These are phyloP conservation scores for Marmota flaviventris DNA, from an alignment of 2,113 vertebrate genomes.

Conservation along the genomic window DNA sequence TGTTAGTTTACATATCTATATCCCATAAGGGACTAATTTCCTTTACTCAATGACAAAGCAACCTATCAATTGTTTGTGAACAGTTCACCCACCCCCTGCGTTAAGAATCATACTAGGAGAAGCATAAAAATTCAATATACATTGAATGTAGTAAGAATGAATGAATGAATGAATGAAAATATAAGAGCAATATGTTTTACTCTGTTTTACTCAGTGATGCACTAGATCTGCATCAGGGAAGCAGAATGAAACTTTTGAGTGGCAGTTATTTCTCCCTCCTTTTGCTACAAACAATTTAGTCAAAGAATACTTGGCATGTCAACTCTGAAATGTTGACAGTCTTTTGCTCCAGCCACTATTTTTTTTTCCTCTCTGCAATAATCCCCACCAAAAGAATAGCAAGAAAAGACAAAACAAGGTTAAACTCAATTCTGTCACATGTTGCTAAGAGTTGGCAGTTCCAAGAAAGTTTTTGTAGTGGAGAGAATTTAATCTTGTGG, in stretches of 20 bases:
- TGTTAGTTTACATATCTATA: neutral
- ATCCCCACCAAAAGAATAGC: constrained; percentile 57
- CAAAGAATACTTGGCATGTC: constrained; percentile 66
- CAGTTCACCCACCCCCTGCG: neutral
- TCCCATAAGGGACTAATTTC: neutral
- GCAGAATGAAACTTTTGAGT: constrained; percentile 35
- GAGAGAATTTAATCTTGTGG: constrained; percentile 62
- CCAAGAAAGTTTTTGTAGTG: constrained; percentile 49
- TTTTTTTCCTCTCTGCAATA: constrained; percentile 56
- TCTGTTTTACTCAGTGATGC: neutral
- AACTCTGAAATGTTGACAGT: constrained; percentile 61
- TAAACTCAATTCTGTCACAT: constrained; percentile 72
- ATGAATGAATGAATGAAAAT: neutral
- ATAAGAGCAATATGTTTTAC: neutral
- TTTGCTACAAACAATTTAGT: constrained; percentile 70
- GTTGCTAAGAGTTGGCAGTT: constrained; percentile 65
- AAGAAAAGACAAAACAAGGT: constrained; percentile 70
- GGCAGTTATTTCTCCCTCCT: constrained; percentile 54
- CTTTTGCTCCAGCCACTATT: constrained; percentile 52
- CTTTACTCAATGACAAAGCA: neutral
- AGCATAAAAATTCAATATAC: neutral
- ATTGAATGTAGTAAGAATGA: neutral
- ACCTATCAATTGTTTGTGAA: neutral
- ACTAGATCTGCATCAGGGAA: neutral
- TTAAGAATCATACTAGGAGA: neutral